A percentile compares a stretch with the other conserved stretches of the same genome.
Evolutionary conservation across 2,888 invertebrate genomes (phyloP).

Genomic region (Metellina segmentata): DNA sequence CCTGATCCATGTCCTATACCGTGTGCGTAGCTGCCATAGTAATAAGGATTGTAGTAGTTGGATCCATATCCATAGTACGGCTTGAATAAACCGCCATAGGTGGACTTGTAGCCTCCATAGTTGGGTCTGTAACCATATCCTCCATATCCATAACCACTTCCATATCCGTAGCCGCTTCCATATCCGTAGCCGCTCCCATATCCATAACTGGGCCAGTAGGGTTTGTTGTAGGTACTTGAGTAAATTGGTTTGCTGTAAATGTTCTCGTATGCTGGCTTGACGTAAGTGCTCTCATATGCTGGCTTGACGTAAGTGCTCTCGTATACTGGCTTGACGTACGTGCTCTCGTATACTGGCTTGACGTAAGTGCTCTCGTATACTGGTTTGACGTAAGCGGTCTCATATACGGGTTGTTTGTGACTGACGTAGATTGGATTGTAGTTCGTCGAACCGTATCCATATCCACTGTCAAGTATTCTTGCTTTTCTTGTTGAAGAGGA

Average conservation of each 20-base stretch:
- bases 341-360: background rate
- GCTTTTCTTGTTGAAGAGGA: background rate
- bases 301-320: background rate
- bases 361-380: background rate
- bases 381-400: conserved; percentile 4
- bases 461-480: background rate
- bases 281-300: background rate
- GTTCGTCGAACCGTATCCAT: background rate
- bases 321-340: background rate
- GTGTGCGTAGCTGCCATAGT: conserved; percentile 56
- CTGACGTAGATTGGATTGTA: background rate
- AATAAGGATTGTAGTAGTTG: conserved; percentile 56
- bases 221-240: conserved; percentile 1
- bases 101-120: conserved; percentile 8
- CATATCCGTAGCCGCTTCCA: background rate
- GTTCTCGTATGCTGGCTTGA: background rate
- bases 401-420: background rate
- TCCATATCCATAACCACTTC: conserved; percentile 2
- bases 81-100: conserved; percentile 11
- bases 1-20: conserved; percentile 46
- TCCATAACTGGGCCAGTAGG: conserved; percentile 1
- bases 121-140: conserved; percentile 16
- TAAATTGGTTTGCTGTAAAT: background rate
- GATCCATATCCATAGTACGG: conserved; percentile 35
- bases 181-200: conserved; percentile 38